Conservation (phyloP, 2,113 vertebrate species). For the Alethe castanea region DNA sequence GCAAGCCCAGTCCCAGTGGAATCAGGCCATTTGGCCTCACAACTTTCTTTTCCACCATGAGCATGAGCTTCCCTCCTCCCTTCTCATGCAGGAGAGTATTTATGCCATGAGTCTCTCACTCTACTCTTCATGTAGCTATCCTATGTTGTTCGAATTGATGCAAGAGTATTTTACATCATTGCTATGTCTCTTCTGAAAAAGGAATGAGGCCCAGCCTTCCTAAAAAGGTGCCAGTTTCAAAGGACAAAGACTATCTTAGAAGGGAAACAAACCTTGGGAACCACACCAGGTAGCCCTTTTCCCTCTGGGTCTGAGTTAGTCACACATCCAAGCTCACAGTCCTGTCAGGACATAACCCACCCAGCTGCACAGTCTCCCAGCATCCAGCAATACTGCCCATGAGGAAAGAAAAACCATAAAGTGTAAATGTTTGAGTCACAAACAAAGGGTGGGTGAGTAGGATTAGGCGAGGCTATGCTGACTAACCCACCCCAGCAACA, state of each 20-base stretch:
- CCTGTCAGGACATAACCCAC: constrained; percentile 33
- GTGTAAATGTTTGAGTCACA: constrained; percentile 51
- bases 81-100: background rate
- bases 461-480: constrained; percentile 25
- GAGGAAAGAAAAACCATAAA: constrained; percentile 1
- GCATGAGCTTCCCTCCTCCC: background rate
- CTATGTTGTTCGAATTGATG: background rate
- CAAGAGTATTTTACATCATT: background rate
- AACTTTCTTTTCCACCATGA: background rate
- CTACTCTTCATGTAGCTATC: background rate
- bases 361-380: background rate
- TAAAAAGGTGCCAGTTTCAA: background rate
- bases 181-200: background rate
- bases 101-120: background rate
- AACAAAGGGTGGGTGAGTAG: constrained; percentile 14
- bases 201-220: background rate
- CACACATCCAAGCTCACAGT: background rate
- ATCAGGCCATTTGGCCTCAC: background rate
- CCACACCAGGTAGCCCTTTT: background rate
- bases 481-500: constrained; percentile 39
- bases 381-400: background rate
- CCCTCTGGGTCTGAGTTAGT: background rate
- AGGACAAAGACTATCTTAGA: background rate
- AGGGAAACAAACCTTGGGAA: background rate
- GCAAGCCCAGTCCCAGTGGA: background rate